These are phyloP conservation scores for Micronycteris hirsuta DNA, from an alignment of 2,113 vertebrate species.

Conservation along the genomic window DNA sequence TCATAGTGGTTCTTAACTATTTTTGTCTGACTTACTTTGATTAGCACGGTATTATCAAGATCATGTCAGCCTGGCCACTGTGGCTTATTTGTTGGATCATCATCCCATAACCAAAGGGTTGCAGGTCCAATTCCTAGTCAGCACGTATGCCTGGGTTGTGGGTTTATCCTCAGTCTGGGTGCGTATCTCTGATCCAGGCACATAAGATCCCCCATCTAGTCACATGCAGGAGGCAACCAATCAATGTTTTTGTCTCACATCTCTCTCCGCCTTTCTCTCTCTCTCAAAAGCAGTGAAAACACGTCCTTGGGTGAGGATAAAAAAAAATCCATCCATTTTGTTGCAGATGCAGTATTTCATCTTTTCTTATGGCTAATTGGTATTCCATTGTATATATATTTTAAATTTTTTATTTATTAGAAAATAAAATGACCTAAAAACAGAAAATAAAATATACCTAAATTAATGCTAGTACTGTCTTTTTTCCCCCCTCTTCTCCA, in stretches of 20 bases:
- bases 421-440: not conserved
- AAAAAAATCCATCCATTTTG: not conserved
- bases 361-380: not conserved
- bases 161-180: too few relatives aligned
- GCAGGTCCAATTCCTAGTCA: too few relatives aligned
- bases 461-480: not conserved
- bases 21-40: not conserved
- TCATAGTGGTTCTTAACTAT: not conserved
- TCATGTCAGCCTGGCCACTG: not conserved
- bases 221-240: too few relatives aligned
- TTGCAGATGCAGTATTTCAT: not conserved
- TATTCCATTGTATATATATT: not conserved
- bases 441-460: not conserved
- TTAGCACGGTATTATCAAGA: not conserved
- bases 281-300: not conserved
- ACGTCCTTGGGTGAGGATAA: not conserved
- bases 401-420: not conserved
- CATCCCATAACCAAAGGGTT: too few relatives aligned
- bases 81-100: too few relatives aligned
- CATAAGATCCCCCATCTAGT: too few relatives aligned
- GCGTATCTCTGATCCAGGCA: too few relatives aligned
- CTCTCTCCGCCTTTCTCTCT: not conserved
- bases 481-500: conserved; percentile 57
- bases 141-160: too few relatives aligned
- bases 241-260: too few relatives aligned